phyloP scores from a whole-genome alignment of 1,140 invertebrate species.

The Heliconius hermathena region DNA sequence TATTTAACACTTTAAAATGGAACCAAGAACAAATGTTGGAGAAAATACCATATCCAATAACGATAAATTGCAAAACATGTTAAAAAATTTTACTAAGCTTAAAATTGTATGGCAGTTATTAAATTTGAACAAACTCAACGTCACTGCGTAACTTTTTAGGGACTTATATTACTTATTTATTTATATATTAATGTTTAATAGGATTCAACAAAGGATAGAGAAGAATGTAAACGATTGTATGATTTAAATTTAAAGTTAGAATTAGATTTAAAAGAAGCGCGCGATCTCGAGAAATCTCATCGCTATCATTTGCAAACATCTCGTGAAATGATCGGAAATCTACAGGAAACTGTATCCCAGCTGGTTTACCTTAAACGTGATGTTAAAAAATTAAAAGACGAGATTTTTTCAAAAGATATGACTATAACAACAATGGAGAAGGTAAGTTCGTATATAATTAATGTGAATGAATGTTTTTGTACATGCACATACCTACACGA shows the following conservation, averaged over 20 bases:
- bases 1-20: background rate
- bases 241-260: slow-evolving; percentile 65
- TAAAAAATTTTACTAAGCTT: slow-evolving; percentile 60
- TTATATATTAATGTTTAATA: slow-evolving; percentile 32
- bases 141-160: slow-evolving; percentile 1
- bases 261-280: slow-evolving; percentile 62
- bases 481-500: background rate
- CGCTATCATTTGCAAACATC: slow-evolving; percentile 65
- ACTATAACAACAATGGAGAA: slow-evolving; percentile 59
- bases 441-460: slow-evolving; percentile 50
- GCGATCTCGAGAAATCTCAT: slow-evolving; percentile 71
- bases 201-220: slow-evolving; percentile 60
- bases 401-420: slow-evolving; percentile 60
- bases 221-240: slow-evolving; percentile 61
- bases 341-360: slow-evolving; percentile 75
- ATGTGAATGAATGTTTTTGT: background rate
- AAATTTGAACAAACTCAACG: slow-evolving; percentile 4
- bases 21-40: background rate
- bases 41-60: background rate
- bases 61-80: slow-evolving; percentile 53
- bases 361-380: slow-evolving; percentile 74
- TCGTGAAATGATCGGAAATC: slow-evolving; percentile 74
- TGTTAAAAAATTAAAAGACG: slow-evolving; percentile 68
- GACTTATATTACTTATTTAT: background rate
- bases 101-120: slow-evolving; percentile 56